These are phyloP conservation scores for Charina bottae DNA, from an alignment of 2,113 vertebrate genomes.

Conservation along the genomic window DNA sequence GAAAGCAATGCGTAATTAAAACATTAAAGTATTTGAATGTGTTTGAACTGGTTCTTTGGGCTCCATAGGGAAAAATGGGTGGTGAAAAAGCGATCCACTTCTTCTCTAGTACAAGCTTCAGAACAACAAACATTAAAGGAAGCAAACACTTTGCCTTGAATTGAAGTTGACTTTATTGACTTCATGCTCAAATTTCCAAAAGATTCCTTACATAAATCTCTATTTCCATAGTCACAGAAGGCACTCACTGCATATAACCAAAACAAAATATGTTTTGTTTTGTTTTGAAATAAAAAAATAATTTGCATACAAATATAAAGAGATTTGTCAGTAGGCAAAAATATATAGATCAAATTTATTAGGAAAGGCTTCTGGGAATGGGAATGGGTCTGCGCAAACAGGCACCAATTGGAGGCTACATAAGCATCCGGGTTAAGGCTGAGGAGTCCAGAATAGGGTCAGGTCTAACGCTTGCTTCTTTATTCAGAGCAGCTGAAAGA, in stretches of 20 bases:
- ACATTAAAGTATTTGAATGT: background rate
- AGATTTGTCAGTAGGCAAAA: background rate
- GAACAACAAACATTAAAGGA: background rate
- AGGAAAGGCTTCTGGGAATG: background rate
- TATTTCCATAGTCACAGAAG: background rate
- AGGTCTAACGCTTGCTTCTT: background rate
- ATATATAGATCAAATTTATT: slow-evolving; percentile 6
- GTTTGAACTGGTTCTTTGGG: background rate
- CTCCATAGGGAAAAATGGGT: background rate
- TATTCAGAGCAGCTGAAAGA: background rate
- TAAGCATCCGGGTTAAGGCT: background rate
- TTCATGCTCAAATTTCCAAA: background rate
- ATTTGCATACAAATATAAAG: slow-evolving; percentile 23
- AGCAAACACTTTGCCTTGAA: background rate
- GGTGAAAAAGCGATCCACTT: background rate
- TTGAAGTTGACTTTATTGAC: background rate
- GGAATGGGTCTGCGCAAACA: background rate
- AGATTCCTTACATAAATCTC: background rate
- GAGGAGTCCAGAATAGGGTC: no score
- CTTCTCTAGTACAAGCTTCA: background rate
- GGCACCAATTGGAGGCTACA: background rate
- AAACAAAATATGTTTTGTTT: background rate
- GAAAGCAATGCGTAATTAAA: slow-evolving; percentile 1
- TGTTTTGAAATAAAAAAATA: slow-evolving; percentile 29
- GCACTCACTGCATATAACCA: background rate